phyloP scores from a whole-genome alignment of 2,888 invertebrate species.

The Epinotia brunnichana region DNA sequence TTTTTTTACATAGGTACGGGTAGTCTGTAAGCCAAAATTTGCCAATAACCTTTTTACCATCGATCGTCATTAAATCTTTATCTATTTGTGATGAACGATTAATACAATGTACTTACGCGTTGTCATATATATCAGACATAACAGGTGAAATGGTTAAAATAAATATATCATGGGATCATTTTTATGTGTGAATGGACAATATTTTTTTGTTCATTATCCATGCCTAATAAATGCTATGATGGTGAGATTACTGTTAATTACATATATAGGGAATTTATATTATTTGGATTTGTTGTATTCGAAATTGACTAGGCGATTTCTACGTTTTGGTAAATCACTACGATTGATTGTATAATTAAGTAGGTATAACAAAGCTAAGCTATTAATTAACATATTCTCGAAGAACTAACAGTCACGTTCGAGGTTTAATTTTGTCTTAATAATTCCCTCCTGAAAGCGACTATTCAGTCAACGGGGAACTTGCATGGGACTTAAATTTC shows the following conservation, averaged over 20 bases:
- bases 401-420: background rate
- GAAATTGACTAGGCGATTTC: constrained; percentile 42
- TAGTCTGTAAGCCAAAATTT: too few species aligned
- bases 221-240: constrained; percentile 39
- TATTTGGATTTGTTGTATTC: too few species aligned
- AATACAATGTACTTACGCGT: background rate
- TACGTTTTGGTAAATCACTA: constrained; percentile 40
- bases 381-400: constrained; percentile 1
- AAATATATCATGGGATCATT: background rate
- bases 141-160: background rate
- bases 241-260: background rate
- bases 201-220: background rate
- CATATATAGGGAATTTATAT: background rate
- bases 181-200: background rate
- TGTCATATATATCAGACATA: background rate
- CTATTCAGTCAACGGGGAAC: too few species aligned
- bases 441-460: background rate
- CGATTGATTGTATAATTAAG: constrained; percentile 17
- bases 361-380: constrained; percentile 21
- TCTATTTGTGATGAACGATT: too few species aligned
- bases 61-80: too few species aligned
- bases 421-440: background rate
- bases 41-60: too few species aligned
- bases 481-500: too few species aligned
- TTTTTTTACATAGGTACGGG: too few species aligned